Conservation (phyloP, 2,113 vertebrate genomes). For the Fregata magnificens region DNA sequence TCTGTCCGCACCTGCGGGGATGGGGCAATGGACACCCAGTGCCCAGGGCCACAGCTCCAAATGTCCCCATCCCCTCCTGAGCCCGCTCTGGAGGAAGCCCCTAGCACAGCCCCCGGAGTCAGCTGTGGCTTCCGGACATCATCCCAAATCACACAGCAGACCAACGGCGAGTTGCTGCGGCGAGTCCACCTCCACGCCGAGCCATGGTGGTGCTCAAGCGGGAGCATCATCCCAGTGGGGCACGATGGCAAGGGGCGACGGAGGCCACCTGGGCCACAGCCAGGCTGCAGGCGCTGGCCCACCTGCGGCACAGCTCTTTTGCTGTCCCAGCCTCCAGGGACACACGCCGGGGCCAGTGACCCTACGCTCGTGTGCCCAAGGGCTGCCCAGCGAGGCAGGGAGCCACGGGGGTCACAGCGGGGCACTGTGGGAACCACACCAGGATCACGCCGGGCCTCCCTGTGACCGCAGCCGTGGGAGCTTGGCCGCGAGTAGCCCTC, state of each 20-base stretch:
- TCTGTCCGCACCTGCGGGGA: background rate
- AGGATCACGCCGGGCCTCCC: background rate
- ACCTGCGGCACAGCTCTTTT: background rate
- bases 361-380: fast-evolving
- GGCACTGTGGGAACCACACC: background rate
- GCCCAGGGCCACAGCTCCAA: background rate
- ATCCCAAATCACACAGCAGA: background rate
- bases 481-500: background rate
- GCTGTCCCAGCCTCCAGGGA: background rate
- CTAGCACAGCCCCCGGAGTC: background rate
- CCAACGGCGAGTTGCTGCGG: fast-evolving
- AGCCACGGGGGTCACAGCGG: background rate
- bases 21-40: background rate
- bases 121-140: background rate
- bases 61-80: background rate
- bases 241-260: fast-evolving
- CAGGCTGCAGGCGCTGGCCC: background rate
- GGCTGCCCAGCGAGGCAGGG: background rate
- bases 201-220: fast-evolving
- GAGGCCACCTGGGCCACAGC: background rate
- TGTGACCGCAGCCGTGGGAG: background rate
- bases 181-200: fast-evolving
- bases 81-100: background rate
- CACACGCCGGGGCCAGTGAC: fast-evolving
- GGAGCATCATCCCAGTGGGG: background rate